Evolutionary conservation across 2,797 vertebrate genomes (phyloP).

Genomic region (Hydrolagus colliei): DNA sequence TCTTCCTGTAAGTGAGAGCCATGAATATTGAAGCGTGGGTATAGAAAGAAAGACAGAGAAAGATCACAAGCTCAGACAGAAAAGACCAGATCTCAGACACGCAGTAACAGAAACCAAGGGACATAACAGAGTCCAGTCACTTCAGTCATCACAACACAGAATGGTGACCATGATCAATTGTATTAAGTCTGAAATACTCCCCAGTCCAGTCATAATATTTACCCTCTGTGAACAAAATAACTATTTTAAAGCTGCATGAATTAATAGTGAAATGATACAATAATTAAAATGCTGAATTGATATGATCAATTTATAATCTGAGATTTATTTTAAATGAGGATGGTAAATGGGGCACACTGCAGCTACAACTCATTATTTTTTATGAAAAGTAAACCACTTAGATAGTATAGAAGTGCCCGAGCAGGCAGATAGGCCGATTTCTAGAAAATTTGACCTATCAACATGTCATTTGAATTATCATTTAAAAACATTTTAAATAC

Average conservation of each 20-base stretch:
- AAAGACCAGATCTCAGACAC: conserved; percentile 75
- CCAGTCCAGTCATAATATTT: conserved; percentile 13
- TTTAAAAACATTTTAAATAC: not conserved
- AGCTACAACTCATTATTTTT: not conserved
- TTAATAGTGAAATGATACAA: not conserved
- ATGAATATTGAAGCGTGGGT: conserved; percentile 82
- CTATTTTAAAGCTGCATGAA: not conserved
- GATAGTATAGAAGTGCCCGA: not conserved
- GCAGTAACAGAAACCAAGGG: conserved; percentile 61
- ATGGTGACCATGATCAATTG: not conserved
- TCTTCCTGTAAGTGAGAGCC: conserved; percentile 96
- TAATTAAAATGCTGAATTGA: not conserved
- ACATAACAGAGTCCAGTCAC: conserved; percentile 34
- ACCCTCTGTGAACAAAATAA: not conserved
- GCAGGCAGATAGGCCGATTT: not conserved
- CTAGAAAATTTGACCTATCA: not conserved
- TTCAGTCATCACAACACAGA: conserved; percentile 14
- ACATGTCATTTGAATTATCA: not conserved
- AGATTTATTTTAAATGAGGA: not conserved
- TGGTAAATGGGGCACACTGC: not conserved
- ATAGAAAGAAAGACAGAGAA: conserved; percentile 61
- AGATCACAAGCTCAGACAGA: conserved; percentile 89
- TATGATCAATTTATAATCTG: not conserved
- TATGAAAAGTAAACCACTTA: not conserved
- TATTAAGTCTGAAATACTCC: not conserved